Evolutionary conservation across 2,888 invertebrate genomes (phyloP).

Genomic region (Callyntrura guangdongensis): DNA sequence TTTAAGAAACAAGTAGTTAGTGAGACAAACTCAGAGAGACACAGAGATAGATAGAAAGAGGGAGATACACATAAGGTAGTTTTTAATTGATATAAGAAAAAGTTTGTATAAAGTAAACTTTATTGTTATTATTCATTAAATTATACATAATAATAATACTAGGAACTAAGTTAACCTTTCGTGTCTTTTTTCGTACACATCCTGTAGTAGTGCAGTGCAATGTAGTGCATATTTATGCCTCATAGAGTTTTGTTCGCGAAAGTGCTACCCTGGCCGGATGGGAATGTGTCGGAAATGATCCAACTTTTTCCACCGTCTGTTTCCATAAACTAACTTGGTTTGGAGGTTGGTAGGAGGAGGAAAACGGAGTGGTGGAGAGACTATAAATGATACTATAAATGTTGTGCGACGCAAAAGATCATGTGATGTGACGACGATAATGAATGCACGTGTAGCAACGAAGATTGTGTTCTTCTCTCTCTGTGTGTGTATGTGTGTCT

Average conservation of each 20-base stretch:
- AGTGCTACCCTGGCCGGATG: slow-evolving; percentile 12
- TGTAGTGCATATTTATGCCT: background rate
- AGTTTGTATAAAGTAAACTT: slow-evolving; percentile 26
- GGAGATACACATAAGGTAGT: background rate
- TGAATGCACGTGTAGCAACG: slow-evolving; percentile 38
- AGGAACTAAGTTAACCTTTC: slow-evolving; percentile 14
- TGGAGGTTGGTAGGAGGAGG: background rate
- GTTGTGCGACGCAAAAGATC: slow-evolving; percentile 19
- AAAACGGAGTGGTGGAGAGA: background rate
- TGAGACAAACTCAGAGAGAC: too few species aligned
- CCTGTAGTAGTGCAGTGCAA: background rate
- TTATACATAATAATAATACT: slow-evolving; percentile 27
- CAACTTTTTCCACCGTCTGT: slow-evolving; percentile 66
- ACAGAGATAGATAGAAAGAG: background rate
- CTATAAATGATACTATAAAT: background rate
- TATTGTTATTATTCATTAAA: slow-evolving; percentile 48
- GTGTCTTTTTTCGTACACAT: background rate
- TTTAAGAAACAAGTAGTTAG: background rate
- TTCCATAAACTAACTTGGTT: slow-evolving; percentile 17
- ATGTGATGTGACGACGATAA: slow-evolving; percentile 54
- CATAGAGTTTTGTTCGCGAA: background rate
- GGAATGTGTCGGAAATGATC: slow-evolving; percentile 58
- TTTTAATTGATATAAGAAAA: slow-evolving; percentile 64
- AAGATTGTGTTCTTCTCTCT: slow-evolving; percentile 33
- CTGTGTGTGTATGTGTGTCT: background rate